Conservation (phyloP, 2,888 invertebrate genomes). For the Theretra japonica region DNA sequence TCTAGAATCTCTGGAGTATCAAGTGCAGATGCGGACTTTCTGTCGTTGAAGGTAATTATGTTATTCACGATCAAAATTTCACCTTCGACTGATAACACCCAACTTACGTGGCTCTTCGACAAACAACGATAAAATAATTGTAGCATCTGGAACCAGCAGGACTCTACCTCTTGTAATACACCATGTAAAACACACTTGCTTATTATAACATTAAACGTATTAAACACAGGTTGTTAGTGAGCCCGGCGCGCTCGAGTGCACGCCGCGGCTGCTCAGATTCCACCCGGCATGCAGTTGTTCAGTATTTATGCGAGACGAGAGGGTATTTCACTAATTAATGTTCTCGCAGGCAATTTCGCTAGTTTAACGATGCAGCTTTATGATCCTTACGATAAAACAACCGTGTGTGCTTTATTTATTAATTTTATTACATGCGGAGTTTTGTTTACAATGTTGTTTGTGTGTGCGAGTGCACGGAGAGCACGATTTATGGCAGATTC, state of each 20-base stretch:
- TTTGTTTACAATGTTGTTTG: not conserved
- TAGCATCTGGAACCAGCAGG: no score
- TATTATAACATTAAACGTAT: no score
- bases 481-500: no score
- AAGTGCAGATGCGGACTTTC: no score
- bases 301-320: slow-evolving; percentile 20
- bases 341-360: slow-evolving; percentile 8
- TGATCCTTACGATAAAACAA: slow-evolving; percentile 5
- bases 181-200: no score
- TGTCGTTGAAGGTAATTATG: no score
- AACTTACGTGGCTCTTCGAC: no score
- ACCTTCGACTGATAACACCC: no score
- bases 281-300: slow-evolving; percentile 17
- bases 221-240: not conserved
- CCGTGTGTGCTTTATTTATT: slow-evolving; percentile 12
- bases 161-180: no score
- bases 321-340: slow-evolving; percentile 20
- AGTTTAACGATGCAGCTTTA: not conserved
- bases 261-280: not conserved
- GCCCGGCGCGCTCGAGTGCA: not conserved
- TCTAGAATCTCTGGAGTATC: no score
- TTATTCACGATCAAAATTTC: no score
- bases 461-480: not conserved
- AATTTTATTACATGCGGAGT: slow-evolving; percentile 9
- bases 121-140: no score